These are phyloP conservation scores for Hippocampus guttulatus DNA, from an alignment of 2,113 vertebrate species.

Conservation along the genomic window DNA sequence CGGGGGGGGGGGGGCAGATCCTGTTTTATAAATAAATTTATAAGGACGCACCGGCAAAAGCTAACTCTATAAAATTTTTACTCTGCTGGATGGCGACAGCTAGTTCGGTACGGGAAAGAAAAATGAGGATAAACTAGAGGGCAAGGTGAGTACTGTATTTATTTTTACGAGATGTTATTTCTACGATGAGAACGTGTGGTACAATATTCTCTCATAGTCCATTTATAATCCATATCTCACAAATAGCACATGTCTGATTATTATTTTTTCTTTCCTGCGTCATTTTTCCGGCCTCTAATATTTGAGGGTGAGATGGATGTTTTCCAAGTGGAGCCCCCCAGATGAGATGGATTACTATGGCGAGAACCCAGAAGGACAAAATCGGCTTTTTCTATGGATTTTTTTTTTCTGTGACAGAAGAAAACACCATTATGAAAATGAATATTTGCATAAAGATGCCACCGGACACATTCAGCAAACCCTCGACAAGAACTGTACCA, in stretches of 20 bases:
- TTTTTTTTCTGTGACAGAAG: background rate
- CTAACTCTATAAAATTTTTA: slow-evolving; percentile 69
- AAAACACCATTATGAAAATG: background rate
- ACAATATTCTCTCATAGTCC: slow-evolving; percentile 34
- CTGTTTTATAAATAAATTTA: slow-evolving; percentile 73
- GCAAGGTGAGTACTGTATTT: slow-evolving; percentile 25
- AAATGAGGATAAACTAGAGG: slow-evolving; percentile 17
- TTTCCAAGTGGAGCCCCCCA: slow-evolving; percentile 1
- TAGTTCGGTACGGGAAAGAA: slow-evolving; percentile 9
- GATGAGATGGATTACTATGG: background rate
- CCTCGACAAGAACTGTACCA: background rate
- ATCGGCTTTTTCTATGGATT: background rate
- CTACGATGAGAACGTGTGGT: slow-evolving; percentile 6
- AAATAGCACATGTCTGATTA: slow-evolving; percentile 18
- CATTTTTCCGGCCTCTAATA: slow-evolving; percentile 50
- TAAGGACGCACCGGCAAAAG: slow-evolving; percentile 70
- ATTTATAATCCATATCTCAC: slow-evolving; percentile 38
- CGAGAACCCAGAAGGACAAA: background rate
- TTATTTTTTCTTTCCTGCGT: slow-evolving; percentile 16
- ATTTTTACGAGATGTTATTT: slow-evolving; percentile 39
- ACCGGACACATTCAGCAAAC: background rate
- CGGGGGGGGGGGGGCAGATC: slow-evolving; percentile 22
- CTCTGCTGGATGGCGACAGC: slow-evolving; percentile 33
- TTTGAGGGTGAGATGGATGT: slow-evolving; percentile 23
- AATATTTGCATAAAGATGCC: slow-evolving; percentile 3